Conservation (phyloP, 1,140 invertebrate species). For the Conopomorpha cramerella region DNA sequence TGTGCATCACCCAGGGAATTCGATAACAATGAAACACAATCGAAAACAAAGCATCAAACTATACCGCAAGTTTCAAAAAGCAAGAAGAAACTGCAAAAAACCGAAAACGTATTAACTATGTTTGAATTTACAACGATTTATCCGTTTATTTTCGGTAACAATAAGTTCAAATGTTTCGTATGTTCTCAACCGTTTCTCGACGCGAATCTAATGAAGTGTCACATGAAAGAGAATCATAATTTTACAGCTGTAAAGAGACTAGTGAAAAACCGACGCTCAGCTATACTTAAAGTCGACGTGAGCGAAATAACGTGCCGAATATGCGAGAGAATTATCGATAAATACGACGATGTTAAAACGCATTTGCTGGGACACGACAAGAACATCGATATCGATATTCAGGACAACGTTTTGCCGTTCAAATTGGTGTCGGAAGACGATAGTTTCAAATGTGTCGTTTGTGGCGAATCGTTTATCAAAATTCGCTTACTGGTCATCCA, state of each 20-base stretch:
- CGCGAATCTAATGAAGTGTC: slow-evolving; percentile 20
- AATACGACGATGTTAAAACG: slow-evolving; percentile 22
- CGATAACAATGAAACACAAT: not conserved
- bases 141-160: slow-evolving; percentile 41
- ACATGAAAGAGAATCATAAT: slow-evolving; percentile 30
- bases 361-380: slow-evolving; percentile 35
- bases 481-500: slow-evolving; percentile 41
- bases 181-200: slow-evolving; percentile 38
- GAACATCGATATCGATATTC: slow-evolving; percentile 27
- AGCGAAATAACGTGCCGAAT: slow-evolving; percentile 31
- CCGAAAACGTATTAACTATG: slow-evolving; percentile 34
- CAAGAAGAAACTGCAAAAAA: slow-evolving; percentile 12
- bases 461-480: slow-evolving; percentile 61
- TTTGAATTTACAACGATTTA: slow-evolving; percentile 43
- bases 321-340: slow-evolving; percentile 17
- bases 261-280: slow-evolving; percentile 36
- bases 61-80: slow-evolving; percentile 6
- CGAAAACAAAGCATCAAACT: slow-evolving; percentile 9
- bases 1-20: not conserved
- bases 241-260: slow-evolving; percentile 31
- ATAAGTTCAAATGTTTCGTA: slow-evolving; percentile 48
- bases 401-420: slow-evolving; percentile 47
- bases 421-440: slow-evolving; percentile 24
- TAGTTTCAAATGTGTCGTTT: slow-evolving; percentile 57
- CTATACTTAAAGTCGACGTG: slow-evolving; percentile 41